Evolutionary conservation across 2,888 invertebrate genomes (phyloP).

Genomic region (Spisula subtruncata): DNA sequence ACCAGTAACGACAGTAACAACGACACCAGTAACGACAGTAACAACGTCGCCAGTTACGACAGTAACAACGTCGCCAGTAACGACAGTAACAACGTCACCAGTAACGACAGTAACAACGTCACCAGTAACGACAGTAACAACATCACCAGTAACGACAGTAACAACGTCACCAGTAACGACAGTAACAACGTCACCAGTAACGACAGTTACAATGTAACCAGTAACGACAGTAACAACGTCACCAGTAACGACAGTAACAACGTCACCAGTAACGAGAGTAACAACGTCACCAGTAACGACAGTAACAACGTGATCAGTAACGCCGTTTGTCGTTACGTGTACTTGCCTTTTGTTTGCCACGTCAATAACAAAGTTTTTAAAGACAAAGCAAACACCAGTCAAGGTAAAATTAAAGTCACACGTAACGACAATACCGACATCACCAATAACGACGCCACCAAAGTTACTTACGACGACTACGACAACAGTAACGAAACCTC

Average conservation of each 20-base stretch:
- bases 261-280: too few relatives aligned
- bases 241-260: too few relatives aligned
- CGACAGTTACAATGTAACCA: neutral
- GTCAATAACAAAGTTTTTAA: too few relatives aligned
- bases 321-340: too few relatives aligned
- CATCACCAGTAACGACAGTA: neutral
- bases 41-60: neutral
- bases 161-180: conserved; percentile 11
- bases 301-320: too few relatives aligned
- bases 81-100: neutral
- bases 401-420: too few relatives aligned
- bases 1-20: neutral
- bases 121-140: neutral
- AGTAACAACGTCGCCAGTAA: neutral
- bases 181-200: neutral
- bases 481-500: neutral
- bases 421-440: too few relatives aligned
- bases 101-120: neutral
- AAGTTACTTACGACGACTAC: too few relatives aligned
- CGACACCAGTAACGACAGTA: neutral
- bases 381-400: too few relatives aligned
- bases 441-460: neutral
- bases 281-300: neutral
- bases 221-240: too few relatives aligned
- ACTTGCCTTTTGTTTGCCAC: too few relatives aligned